phyloP scores from a whole-genome alignment of 2,113 vertebrate genomes.

The Chlorocebus sabaeus region DNA sequence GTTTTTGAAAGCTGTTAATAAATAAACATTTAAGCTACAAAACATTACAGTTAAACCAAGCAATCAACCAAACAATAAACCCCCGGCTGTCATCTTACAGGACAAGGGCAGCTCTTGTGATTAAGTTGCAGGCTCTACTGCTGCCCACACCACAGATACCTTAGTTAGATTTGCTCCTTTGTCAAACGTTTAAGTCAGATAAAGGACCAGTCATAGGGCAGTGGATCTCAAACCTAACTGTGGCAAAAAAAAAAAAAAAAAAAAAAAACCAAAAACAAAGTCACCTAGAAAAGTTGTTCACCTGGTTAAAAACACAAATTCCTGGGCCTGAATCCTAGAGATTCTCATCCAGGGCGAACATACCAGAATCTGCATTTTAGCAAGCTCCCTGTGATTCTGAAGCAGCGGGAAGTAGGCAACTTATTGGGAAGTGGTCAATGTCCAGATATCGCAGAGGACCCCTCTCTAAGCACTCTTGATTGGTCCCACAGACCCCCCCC shows the following conservation, averaged over 20 bases:
- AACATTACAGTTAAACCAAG: not conserved
- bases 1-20: not conserved
- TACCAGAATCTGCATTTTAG: not conserved
- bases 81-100: not conserved
- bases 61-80: not conserved
- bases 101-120: not conserved
- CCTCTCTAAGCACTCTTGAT: not conserved
- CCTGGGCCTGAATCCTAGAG: not conserved
- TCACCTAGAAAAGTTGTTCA: not conserved
- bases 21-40: not conserved
- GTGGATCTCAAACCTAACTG: not conserved
- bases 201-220: not conserved
- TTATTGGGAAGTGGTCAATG: not conserved
- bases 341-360: not conserved
- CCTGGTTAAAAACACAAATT: not conserved
- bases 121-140: no score
- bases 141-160: accelerated
- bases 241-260: not conserved
- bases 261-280: no score
- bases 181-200: not conserved
- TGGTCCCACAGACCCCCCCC: not conserved
- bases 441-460: not conserved
- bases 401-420: accelerated
- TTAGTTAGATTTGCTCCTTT: not conserved
- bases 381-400: not conserved